Conservation (phyloP, 2,113 vertebrate species). For the Pluvialis apricaria region DNA sequence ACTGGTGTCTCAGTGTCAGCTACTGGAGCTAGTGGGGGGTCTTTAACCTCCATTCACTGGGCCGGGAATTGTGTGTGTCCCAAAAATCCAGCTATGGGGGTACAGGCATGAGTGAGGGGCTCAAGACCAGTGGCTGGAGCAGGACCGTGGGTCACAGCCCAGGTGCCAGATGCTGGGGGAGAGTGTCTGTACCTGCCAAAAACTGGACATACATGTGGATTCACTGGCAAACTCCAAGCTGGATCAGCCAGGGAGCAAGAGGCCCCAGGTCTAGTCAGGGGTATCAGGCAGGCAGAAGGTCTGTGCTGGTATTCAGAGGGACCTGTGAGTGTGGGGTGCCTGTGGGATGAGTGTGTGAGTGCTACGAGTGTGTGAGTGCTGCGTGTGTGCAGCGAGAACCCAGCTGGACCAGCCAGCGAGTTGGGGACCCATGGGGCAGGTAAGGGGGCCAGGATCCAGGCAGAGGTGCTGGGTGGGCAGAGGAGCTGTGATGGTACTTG, state of each 20-base stretch:
- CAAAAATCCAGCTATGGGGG: fast-evolving
- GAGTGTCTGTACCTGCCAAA: not conserved
- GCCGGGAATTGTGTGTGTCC: fast-evolving
- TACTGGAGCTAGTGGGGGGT: not conserved
- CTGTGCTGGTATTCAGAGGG: fast-evolving
- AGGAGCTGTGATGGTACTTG: fast-evolving
- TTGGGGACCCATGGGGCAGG: fast-evolving
- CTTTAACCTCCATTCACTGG: not conserved
- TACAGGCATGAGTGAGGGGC: not conserved
- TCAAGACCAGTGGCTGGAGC: not conserved
- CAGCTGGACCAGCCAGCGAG: fast-evolving
- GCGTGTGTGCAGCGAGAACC: fast-evolving
- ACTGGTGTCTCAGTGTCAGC: not conserved
- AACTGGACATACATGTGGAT: not conserved
- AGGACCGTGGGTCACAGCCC: not conserved
- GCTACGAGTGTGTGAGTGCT: not conserved
- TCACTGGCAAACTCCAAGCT: not conserved
- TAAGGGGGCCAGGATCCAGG: fast-evolving
- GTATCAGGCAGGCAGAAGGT: fast-evolving
- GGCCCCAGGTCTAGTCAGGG: fast-evolving
- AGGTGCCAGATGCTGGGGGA: not conserved
- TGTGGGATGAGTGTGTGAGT: fast-evolving
- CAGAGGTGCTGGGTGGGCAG: not conserved
- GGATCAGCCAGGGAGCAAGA: not conserved
- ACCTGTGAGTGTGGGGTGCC: fast-evolving